phyloP scores from a whole-genome alignment of 2,113 vertebrate species.

The Xenopus tropicalis region DNA sequence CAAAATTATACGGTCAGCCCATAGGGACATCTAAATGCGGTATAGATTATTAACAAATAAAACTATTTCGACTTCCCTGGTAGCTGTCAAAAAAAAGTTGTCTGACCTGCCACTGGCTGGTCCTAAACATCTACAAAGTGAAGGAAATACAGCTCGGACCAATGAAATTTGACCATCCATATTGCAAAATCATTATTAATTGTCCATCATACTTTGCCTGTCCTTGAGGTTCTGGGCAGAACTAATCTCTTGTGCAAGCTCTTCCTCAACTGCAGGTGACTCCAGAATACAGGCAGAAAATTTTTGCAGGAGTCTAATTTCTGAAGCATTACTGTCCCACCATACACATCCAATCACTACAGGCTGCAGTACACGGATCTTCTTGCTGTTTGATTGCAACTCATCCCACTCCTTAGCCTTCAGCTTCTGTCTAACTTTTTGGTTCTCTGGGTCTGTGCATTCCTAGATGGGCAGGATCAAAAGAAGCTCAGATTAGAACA shows the following conservation, averaged over 20 bases:
- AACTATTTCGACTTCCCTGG: no score
- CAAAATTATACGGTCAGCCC: no score
- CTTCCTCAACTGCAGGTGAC: constrained; percentile 52
- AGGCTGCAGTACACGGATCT: constrained; percentile 79
- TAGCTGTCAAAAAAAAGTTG: no score
- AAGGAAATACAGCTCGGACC: no score
- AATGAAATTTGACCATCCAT: no score
- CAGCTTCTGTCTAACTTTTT: constrained; percentile 85
- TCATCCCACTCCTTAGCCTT: constrained; percentile 97
- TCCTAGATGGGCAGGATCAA: constrained; percentile 60
- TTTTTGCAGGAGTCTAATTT: constrained; percentile 68
- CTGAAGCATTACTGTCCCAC: constrained; percentile 47
- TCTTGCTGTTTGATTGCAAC: constrained; percentile 83
- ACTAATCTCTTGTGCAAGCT: constrained; percentile 63
- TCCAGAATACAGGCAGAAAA: constrained; percentile 74
- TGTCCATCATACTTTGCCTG: constrained; percentile 72
- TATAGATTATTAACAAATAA: no score
- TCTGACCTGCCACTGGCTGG: no score
- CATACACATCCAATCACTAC: constrained; percentile 83
- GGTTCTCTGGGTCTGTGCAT: constrained; percentile 81
- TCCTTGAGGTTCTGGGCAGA: constrained; percentile 64
- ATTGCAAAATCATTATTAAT: no score
- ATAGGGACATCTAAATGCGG: no score
- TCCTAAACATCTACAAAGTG: no score
- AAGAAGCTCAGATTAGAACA: not conserved